These are phyloP conservation scores for Petrocephalus microphthalmus DNA, from an alignment of 2,113 vertebrate genomes.

Conservation along the genomic window DNA sequence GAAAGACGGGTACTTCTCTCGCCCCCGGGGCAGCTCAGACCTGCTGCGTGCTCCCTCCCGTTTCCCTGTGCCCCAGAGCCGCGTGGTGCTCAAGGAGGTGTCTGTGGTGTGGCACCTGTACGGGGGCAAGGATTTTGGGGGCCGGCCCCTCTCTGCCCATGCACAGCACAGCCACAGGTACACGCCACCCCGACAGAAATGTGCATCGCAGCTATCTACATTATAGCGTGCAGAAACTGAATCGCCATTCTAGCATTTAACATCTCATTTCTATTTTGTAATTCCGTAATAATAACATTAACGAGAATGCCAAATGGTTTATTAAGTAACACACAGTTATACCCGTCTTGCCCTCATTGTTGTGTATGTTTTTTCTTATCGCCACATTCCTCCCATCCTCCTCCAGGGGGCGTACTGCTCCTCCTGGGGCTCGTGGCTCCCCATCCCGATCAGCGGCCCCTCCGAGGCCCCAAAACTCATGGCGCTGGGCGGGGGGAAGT, in stretches of 20 bases:
- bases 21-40: conserved; percentile 78
- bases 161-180: conserved; percentile 56
- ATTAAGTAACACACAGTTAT: neutral
- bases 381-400: neutral
- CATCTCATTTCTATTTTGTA: neutral
- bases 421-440: conserved; percentile 62
- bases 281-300: neutral
- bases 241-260: neutral
- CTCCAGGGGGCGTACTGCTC: conserved; percentile 49
- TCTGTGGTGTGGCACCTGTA: conserved; percentile 87
- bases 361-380: neutral
- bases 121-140: conserved; percentile 77
- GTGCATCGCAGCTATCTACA: neutral
- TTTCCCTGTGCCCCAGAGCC: conserved; percentile 77
- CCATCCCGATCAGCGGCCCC: conserved; percentile 66
- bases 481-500: conserved; percentile 76
- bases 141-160: conserved; percentile 51
- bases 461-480: conserved; percentile 80
- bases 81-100: conserved; percentile 76
- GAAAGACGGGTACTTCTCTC: conserved; percentile 75
- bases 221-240: neutral
- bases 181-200: neutral
- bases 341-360: no score
- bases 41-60: conserved; percentile 72
- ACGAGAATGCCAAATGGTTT: neutral